A percentile compares a stretch with the other conserved stretches of the same genome.
phyloP scores from a whole-genome alignment of 2,888 invertebrate species.

The Chymomyza caudatula region DNA sequence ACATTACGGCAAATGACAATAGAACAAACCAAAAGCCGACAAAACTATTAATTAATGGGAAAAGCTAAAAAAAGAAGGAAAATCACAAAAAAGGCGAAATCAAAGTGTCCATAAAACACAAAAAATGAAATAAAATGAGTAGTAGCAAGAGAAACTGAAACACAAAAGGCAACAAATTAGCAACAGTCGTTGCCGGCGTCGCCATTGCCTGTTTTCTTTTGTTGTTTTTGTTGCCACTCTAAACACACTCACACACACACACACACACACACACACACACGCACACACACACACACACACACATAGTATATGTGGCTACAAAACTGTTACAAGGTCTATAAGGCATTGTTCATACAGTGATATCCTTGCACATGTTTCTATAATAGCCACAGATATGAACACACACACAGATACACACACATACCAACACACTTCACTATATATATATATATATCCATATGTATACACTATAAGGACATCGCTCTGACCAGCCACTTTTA shows the following conservation, averaged over 20 bases:
- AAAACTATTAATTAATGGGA: slow-evolving; percentile 51
- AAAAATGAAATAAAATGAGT: slow-evolving; percentile 7
- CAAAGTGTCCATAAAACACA: slow-evolving; percentile 22
- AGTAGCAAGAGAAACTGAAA: background rate
- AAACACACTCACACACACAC: slow-evolving; percentile 5
- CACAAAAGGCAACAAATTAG: slow-evolving; percentile 60
- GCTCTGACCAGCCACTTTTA: background rate
- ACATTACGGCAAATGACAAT: slow-evolving; percentile 53
- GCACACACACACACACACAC: slow-evolving; percentile 1
- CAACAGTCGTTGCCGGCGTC: slow-evolving; percentile 39
- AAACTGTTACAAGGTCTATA: slow-evolving; percentile 63
- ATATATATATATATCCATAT: slow-evolving; percentile 1
- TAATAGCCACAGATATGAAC: slow-evolving; percentile 18
- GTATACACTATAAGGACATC: background rate
- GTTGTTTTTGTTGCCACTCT: background rate
- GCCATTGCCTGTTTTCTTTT: slow-evolving; percentile 6
- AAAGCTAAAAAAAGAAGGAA: slow-evolving; percentile 17
- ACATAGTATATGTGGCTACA: background rate
- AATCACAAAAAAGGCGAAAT: slow-evolving; percentile 21
- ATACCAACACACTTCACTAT: slow-evolving; percentile 19
- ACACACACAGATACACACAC: background rate
- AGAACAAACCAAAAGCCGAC: slow-evolving; percentile 38
- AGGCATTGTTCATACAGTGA: slow-evolving; percentile 44
- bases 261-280: slow-evolving; percentile 14
- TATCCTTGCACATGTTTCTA: slow-evolving; percentile 4